These are phyloP conservation scores for Thyatira batis DNA, from an alignment of 2,888 invertebrate species.

Conservation along the genomic window DNA sequence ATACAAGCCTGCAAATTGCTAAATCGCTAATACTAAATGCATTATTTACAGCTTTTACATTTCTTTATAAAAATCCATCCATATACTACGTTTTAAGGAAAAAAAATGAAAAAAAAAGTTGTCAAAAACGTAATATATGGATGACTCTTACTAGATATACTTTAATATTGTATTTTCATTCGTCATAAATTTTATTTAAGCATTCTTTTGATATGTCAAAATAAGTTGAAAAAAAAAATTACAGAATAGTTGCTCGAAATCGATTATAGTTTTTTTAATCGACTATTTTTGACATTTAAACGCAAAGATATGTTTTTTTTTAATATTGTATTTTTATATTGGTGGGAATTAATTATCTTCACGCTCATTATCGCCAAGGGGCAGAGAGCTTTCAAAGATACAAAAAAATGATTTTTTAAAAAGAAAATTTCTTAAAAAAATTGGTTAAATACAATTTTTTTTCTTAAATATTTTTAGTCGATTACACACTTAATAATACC, in stretches of 20 bases:
- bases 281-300: not conserved
- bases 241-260: not conserved
- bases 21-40: not conserved
- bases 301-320: not conserved
- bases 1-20: not conserved
- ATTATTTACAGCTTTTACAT: no score
- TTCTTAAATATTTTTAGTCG: slow-evolving; percentile 5
- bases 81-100: no score
- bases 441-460: not conserved
- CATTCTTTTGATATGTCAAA: not conserved
- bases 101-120: not conserved
- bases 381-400: not conserved
- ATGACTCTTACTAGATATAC: not conserved
- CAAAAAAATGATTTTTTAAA: not conserved
- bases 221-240: not conserved
- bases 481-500: slow-evolving; percentile 9
- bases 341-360: no score
- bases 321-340: not conserved
- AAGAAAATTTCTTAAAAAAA: not conserved
- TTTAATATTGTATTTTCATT: not conserved
- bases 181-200: not conserved
- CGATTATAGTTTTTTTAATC: no score
- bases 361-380: no score
- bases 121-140: not conserved
- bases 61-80: no score